Percentiles rank a stretch among this genome's conserved stretches.
Evolutionary conservation across 2,113 vertebrate genomes (phyloP).

Genomic region (Saccopteryx bilineata): DNA sequence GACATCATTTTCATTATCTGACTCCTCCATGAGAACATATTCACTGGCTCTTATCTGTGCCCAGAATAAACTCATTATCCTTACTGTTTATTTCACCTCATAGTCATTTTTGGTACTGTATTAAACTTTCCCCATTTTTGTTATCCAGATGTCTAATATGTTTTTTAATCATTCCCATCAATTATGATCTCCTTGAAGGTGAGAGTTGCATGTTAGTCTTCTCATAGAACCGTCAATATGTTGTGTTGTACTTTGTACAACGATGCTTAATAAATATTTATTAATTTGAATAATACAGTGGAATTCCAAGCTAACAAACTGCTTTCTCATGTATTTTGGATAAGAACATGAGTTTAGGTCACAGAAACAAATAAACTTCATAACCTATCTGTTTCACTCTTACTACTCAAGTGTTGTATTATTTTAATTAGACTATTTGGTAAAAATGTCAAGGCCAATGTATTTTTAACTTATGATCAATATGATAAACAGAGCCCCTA

Average conservation of each 20-base stretch:
- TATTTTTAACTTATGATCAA: slow-evolving; percentile 66
- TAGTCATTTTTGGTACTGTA: slow-evolving; percentile 23
- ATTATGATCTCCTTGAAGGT: background rate
- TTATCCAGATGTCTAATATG: background rate
- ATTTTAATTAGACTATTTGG: slow-evolving; percentile 61
- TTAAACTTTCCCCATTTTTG: slow-evolving; percentile 37
- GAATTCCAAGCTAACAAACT: slow-evolving; percentile 42
- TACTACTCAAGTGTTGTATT: slow-evolving; percentile 36
- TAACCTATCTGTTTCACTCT: slow-evolving; percentile 17
- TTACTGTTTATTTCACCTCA: background rate
- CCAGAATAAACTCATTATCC: slow-evolving; percentile 13
- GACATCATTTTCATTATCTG: slow-evolving; percentile 32
- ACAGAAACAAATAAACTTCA: slow-evolving; percentile 66
- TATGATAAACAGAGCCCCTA: slow-evolving; percentile 54
- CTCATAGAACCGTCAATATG: background rate
- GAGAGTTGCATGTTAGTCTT: background rate
- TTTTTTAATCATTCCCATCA: background rate
- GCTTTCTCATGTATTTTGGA: background rate
- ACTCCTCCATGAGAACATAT: slow-evolving; percentile 23
- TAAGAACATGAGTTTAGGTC: slow-evolving; percentile 37
- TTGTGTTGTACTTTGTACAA: slow-evolving; percentile 26
- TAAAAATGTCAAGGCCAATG: slow-evolving; percentile 57
- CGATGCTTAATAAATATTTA: slow-evolving; percentile 6
- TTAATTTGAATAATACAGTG: slow-evolving; percentile 43
- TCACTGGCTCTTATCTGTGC: background rate